Evolutionary conservation across 2,113 vertebrate species (phyloP), one percentile per base, ranked within the genome.

Genomic region (Pycnonotus jocosus): DNA sequence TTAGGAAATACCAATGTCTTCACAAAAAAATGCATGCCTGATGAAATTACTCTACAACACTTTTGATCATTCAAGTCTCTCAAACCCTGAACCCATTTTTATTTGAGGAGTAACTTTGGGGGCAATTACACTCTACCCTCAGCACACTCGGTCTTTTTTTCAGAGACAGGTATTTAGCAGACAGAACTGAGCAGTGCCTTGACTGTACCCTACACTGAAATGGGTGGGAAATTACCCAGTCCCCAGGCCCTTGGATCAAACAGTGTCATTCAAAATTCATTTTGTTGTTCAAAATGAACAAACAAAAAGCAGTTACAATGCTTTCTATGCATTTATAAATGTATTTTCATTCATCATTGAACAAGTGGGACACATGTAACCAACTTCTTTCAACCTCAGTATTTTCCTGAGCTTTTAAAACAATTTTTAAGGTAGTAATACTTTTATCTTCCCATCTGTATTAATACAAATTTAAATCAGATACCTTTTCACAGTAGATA

Each of bases 161-260:
- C 27, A 66, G 24, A 86, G 35, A 3, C 4, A 31, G 3, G 0
- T 45, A 58, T 38, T 81, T 38, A 38, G 31, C 65, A 64, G 16
- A 70, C 8, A 51, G 19, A 86, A 66, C 1, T 27, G 15, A 21
- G 17, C 23, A 71, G 5, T 42, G 35, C 11, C 9, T 18, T 21
- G 28, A 23, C 11, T 72, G 15, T 8, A 54, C 2, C 14, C 57
- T 18, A n/a, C 50, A 66, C 1, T 1, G 0, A 54, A 86, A 68
- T 12, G 3, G 1, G 4, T 3, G 1, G 22, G n/a, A 81, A 33
- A 51, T 0, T 0, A 58, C 37, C 23, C 1, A 0, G 11, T 14
- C 21, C 18, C 3, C 31, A 78, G 28, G 18, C 20, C 48, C 30
- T n/a, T 4, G 0, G 22, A 44, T 64, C 8, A 33, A 76, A 80